Evolutionary conservation across 2,113 vertebrate species (phyloP), one percentile per base, ranked within the genome.

Genomic region (Asarcornis scutulata): DNA sequence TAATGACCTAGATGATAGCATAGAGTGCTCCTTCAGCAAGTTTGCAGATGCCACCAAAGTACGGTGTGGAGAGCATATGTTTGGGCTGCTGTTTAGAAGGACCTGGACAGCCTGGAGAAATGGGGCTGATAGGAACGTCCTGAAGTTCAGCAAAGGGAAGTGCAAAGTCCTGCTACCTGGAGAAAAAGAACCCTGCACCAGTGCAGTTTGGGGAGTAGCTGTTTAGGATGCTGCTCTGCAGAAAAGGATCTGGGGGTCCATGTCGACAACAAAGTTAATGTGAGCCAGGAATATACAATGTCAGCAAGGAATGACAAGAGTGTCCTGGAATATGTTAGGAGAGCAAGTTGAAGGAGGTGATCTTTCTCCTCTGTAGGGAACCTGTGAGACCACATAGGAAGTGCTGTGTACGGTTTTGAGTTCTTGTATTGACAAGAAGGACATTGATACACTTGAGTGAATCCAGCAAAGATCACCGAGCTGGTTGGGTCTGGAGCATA

Each of bases 261-360:
- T 25, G 34, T 42, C 13, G 15, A 55, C 8, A 13, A 7, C 26
- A 63, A 40, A 9, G 1, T 85, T 42, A 89, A 32, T 0, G 0
- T 40, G 69, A 71, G 18, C 4, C 46, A 64, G 26, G 31, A 72
- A 18, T 31, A 7, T 46, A 56, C 9, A 3, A 16, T 76, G 27
- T 9, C 46, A 69, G 26, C 27, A 48, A 66, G 52, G 29, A 34
- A 25, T 8, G n/a, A 21, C 9, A 27, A 16, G 6, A 48, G 1
- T 16, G 40, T 67, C 22, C 11, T 48, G 17, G 6, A 6, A 14
- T 34, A 10, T 74, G 13, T 48, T 59, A 38, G 7, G 31, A 10
- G 12, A 46, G 44, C 44, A 46, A 46, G 44, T 2, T 81, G 25
- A 25, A 50, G 44, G 73, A 72, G 17, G 29, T 76, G 13, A 15